Evolutionary conservation across 2,888 invertebrate species (phyloP).

Genomic region (Platycheirus rosarum): DNA sequence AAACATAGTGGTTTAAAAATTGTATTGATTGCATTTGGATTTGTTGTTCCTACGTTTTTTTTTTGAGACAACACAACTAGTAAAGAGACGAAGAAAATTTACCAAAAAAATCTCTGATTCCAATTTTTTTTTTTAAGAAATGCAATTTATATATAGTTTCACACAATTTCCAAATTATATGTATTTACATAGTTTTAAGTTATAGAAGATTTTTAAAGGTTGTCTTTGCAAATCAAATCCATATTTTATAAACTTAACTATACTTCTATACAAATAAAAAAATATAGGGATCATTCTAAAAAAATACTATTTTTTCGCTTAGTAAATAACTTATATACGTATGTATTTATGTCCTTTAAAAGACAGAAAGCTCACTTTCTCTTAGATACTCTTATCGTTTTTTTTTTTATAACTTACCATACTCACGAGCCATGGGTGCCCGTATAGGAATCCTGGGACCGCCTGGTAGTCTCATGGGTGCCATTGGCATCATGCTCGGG

Average conservation of each 20-base stretch:
- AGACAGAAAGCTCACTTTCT: no score
- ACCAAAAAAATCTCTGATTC: conserved; percentile 33
- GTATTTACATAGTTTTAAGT: neutral
- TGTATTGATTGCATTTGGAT: conserved; percentile 51
- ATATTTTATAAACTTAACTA: conserved; percentile 1
- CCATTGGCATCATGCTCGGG: conserved; percentile 88
- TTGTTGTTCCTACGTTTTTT: conserved; percentile 1
- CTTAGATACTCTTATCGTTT: no score
- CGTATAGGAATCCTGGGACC: conserved; percentile 82
- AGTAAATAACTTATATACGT: conserved; percentile 30
- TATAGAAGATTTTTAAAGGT: neutral
- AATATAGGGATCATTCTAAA: conserved; percentile 16
- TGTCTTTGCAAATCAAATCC: conserved; percentile 5
- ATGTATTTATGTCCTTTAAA: no score
- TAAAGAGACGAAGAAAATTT: conserved; percentile 50
- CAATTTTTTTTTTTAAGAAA: neutral
- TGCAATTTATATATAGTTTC: neutral
- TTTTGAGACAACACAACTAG: conserved; percentile 26
- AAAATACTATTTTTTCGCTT: conserved; percentile 1
- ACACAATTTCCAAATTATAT: neutral
- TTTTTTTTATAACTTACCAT: conserved; percentile 92
- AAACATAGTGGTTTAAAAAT: conserved; percentile 17
- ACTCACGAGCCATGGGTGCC: conserved; percentile 91
- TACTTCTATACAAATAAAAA: conserved; percentile 13
- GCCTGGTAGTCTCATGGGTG: conserved; percentile 85